Conservation (phyloP, 1,140 invertebrate species). For the Eulimnadia texana region DNA sequence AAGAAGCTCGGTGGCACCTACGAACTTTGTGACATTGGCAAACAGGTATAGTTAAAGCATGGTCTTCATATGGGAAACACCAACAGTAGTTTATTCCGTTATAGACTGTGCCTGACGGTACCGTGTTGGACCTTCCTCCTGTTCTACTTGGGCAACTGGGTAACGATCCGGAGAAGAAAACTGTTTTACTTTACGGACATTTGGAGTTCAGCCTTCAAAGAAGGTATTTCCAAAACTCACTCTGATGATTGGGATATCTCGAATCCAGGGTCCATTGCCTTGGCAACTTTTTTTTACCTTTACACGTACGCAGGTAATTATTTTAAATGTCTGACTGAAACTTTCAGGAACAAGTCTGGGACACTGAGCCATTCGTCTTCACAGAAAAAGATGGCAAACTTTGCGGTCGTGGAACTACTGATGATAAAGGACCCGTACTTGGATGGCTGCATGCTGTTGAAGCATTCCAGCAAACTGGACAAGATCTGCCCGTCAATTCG, state of each 20-base stretch:
- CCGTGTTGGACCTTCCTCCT: conserved; percentile 63
- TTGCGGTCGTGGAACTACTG: conserved; percentile 79
- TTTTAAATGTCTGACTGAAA: no score
- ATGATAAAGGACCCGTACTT: conserved; percentile 86
- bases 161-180: conserved; percentile 71
- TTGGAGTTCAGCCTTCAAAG: conserved; percentile 91
- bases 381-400: conserved; percentile 79
- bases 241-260: no score
- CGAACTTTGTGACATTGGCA: conserved; percentile 66
- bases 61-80: no score
- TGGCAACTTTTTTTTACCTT: no score
- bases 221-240: conserved; percentile 37
- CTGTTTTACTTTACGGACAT: conserved; percentile 90
- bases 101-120: conserved; percentile 52
- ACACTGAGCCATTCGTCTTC: conserved; percentile 84
- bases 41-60: no score
- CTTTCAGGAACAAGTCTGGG: conserved; percentile 82
- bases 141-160: conserved; percentile 73
- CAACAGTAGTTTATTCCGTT: no score
- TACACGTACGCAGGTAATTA: conserved; percentile 87
- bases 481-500: conserved; percentile 73
- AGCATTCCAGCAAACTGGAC: conserved; percentile 56
- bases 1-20: conserved; percentile 57
- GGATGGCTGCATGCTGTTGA: conserved; percentile 91
- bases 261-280: no score